These are phyloP conservation scores for Smutsia temminckii DNA, from an alignment of 2,797 vertebrate genomes.

Conservation along the genomic window DNA sequence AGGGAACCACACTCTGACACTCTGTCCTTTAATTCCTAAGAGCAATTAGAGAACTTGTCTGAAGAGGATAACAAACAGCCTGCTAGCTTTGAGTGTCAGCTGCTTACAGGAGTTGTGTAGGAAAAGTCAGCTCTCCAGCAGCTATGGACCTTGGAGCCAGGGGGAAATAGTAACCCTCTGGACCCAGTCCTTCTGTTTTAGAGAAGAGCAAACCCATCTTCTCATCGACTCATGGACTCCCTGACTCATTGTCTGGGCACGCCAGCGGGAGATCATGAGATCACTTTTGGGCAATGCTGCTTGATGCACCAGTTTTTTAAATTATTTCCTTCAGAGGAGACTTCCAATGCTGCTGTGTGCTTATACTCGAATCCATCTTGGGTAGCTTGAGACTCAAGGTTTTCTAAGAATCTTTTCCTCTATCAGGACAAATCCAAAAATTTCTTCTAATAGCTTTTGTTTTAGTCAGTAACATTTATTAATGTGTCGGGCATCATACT, in stretches of 20 bases:
- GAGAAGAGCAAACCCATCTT: neutral
- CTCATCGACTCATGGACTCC: neutral
- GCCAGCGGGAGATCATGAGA: neutral
- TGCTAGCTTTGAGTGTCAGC: neutral
- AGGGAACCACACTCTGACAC: neutral
- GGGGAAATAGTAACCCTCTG: neutral
- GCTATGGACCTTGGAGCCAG: neutral
- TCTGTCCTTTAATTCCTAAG: neutral
- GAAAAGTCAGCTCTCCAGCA: neutral
- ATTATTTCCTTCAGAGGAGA: neutral
- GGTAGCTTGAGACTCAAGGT: neutral
- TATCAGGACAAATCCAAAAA: neutral
- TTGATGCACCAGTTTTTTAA: neutral
- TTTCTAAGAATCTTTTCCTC: neutral
- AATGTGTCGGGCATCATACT: neutral
- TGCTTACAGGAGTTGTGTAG: neutral
- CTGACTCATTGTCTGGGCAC: neutral
- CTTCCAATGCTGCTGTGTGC: neutral
- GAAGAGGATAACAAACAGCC: neutral
- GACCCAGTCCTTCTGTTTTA: neutral
- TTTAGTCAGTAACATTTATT: conserved; percentile 5
- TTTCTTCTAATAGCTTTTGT: neutral
- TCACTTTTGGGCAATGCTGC: neutral
- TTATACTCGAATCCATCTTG: neutral
- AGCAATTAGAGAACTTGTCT: neutral